Evolutionary conservation across 2,888 invertebrate genomes (phyloP).

Genomic region (Polietes domitor): DNA sequence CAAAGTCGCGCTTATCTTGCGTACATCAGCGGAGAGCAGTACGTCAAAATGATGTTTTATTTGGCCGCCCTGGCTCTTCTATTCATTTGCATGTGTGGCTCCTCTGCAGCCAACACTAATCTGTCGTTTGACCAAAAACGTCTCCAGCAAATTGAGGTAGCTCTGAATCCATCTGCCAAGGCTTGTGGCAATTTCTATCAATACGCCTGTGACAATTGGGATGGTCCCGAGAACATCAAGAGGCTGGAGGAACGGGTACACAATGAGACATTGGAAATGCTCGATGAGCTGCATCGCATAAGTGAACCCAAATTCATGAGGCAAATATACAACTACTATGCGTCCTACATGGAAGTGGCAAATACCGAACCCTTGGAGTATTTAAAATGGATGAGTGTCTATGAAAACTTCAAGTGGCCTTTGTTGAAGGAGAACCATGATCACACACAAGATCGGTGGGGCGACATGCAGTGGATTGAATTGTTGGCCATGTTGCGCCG

Average conservation of each 20-base stretch:
- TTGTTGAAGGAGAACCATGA: neutral
- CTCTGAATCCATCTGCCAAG: neutral
- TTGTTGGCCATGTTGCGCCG: neutral
- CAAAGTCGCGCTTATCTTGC: neutral
- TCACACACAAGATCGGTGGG: neutral
- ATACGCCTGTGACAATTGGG: constrained; percentile 3
- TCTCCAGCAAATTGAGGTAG: neutral
- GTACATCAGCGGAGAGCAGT: neutral
- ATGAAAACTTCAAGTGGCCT: constrained; percentile 5
- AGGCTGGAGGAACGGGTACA: neutral
- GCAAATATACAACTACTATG: neutral
- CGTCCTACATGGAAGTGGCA: neutral
- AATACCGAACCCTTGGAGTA: neutral
- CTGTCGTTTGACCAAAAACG: neutral
- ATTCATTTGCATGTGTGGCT: neutral
- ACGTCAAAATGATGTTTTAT: neutral
- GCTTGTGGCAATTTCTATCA: neutral
- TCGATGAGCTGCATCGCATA: neutral
- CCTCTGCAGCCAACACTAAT: neutral
- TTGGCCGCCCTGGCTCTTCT: neutral
- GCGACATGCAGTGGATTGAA: neutral
- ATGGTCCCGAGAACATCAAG: neutral
- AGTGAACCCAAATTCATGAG: neutral
- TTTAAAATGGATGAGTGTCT: neutral
- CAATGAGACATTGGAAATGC: neutral